Evolutionary conservation across 2,888 invertebrate species (phyloP), one percentile per base, ranked within the genome.

Genomic region (Elgonia sp.): DNA sequence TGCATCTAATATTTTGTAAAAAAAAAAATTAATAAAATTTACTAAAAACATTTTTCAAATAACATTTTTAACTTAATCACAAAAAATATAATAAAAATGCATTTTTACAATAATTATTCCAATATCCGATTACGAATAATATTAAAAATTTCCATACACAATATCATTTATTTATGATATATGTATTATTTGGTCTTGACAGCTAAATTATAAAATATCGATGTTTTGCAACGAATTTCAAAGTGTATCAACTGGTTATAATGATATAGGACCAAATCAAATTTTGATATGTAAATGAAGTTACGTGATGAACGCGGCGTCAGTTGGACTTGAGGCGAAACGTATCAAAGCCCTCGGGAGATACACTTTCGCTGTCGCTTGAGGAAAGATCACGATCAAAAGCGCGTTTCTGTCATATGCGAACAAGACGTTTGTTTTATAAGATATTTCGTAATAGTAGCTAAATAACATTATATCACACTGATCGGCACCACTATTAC

Each of bases 371-470:
- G 85, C 89, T 85, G 84, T 89, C 84, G 89, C 89, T 86, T 10
- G 84, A 80, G 86, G 86, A 89, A 89, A 89, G 89, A 89, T 89
- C 89, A 89, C 81, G 89, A 89, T 86, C 88, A 86, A 86, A 88
- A 70, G 82, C 81, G 75, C 85, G 86, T 86, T 89, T 55, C 86
- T 82, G 89, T 89, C 87, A 89, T 89, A 82, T 75, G 86, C 77
- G 84, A 89, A 63, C 87, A 79, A 87, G 89, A 89, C 85, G 87
- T 89, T 87, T 89, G 85, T 89, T 89, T 89, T 89, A 87, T 85
- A 87, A 87, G 87, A 62, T 60, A 82, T 89, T 87, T 89, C 84
- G 86, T 81, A 89, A 89, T 89, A 29, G 65, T 62, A 69, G 81
- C 82, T 86, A 89, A 89, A 87, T 83, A 89, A 73, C 83, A 85